A percentile compares a stretch with the other conserved stretches of the same genome.
Evolutionary conservation across 1,140 invertebrate species (phyloP).

Genomic region (silkworm (Bombyx mori)): ASM3026992v2 NC_085110.1:7852001-7852500

Average conservation of each 20-base stretch:
- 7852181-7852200: constrained; percentile 87
- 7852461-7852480: too few species aligned
- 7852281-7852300: constrained; percentile 78
- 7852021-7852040: too few species aligned
- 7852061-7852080: neutral
- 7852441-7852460: too few species aligned
- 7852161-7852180: constrained; percentile 82
- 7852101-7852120: neutral
- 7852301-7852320: constrained; percentile 40
- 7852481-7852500: too few species aligned
- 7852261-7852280: constrained; percentile 93
- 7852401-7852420: too few species aligned
- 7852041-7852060: too few species aligned
- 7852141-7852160: constrained; percentile 85
- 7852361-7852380: neutral
- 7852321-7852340: too few species aligned
- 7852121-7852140: constrained; percentile 49
- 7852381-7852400: too few species aligned
- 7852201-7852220: constrained; percentile 80
- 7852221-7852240: constrained; percentile 79
- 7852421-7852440: too few species aligned
- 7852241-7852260: constrained; percentile 86
- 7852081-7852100: neutral
- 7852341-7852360: neutral
- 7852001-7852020: too few species aligned